Conservation (phyloP, 2,113 vertebrate species). For the Capreolus pygargus region DNA sequence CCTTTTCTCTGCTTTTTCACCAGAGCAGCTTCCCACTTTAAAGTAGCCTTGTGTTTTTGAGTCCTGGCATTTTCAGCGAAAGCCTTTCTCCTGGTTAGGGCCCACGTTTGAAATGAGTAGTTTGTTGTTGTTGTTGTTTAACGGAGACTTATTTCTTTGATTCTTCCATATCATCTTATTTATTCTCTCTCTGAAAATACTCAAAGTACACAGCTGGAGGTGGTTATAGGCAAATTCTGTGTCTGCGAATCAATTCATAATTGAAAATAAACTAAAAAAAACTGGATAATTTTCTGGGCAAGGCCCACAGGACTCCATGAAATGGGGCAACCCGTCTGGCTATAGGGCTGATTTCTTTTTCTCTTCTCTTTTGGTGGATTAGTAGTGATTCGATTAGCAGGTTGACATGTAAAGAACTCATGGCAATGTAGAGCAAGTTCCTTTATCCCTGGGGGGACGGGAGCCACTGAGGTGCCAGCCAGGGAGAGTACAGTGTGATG, state of each 20-base stretch:
- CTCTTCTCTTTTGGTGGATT: not conserved
- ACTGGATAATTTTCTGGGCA: not conserved
- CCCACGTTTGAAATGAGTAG: not conserved
- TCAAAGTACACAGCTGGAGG: not conserved
- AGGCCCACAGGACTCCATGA: not conserved
- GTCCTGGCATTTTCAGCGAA: not conserved
- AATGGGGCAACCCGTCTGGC: not conserved
- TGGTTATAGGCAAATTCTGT: not conserved
- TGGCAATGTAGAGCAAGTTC: not conserved
- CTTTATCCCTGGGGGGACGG: not conserved
- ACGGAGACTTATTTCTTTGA: not conserved
- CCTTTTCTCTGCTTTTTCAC: not conserved
- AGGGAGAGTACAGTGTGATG: too few species aligned
- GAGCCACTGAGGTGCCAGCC: not conserved
- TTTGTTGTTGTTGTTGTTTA: not conserved
- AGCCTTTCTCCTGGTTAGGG: not conserved
- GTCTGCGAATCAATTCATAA: not conserved
- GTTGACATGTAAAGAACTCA: not conserved
- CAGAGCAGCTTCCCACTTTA: not conserved
- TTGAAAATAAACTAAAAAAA: slow-evolving; percentile 13
- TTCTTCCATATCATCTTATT: not conserved
- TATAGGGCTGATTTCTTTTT: not conserved
- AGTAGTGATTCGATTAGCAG: not conserved
- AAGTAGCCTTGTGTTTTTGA: not conserved
- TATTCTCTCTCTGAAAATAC: not conserved